These are phyloP conservation scores for Apodemia hepburni DNA, from an alignment of 2,888 invertebrate species.

Conservation along the genomic window DNA sequence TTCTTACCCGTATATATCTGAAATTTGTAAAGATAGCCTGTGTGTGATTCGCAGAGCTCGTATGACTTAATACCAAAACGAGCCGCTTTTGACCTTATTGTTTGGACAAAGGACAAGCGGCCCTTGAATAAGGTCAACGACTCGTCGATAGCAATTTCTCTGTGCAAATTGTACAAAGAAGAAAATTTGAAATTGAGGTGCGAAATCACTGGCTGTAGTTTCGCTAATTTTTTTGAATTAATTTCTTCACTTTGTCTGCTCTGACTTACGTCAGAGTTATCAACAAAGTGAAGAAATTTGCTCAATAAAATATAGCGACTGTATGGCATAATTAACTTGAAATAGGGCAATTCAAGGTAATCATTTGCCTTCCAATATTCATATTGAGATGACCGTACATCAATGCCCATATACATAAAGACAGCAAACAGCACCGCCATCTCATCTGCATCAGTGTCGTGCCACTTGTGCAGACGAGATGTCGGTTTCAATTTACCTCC, in stretches of 20 bases:
- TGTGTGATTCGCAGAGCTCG: constrained; percentile 7
- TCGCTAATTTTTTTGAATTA: constrained; percentile 8
- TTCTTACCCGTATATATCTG: constrained; percentile 9
- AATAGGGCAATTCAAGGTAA: neutral
- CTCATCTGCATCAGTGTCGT: constrained; percentile 8
- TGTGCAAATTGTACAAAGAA: neutral
- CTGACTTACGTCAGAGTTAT: constrained; percentile 15
- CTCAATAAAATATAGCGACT: constrained; percentile 1
- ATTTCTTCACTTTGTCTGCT: neutral
- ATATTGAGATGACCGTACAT: neutral
- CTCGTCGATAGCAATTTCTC: constrained; percentile 16
- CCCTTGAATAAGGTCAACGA: constrained; percentile 16
- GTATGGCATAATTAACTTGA: neutral
- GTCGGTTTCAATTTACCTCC: constrained; percentile 5
- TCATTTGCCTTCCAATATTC: constrained; percentile 8
- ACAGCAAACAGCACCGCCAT: constrained; percentile 1
- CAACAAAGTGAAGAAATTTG: constrained; percentile 11
- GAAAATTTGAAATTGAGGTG: constrained; percentile 5
- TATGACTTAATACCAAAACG: constrained; percentile 14
- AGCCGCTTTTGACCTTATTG: constrained; percentile 11
- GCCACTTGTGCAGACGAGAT: constrained; percentile 6
- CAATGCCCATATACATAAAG: constrained; percentile 8
- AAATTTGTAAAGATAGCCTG: constrained; percentile 9
- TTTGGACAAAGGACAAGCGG: constrained; percentile 13
- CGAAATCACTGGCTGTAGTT: constrained; percentile 14